Percentiles rank a stretch among this genome's conserved stretches.
Evolutionary conservation across 2,888 invertebrate genomes (phyloP).

Genomic region (Oxystoma pomonae): DNA sequence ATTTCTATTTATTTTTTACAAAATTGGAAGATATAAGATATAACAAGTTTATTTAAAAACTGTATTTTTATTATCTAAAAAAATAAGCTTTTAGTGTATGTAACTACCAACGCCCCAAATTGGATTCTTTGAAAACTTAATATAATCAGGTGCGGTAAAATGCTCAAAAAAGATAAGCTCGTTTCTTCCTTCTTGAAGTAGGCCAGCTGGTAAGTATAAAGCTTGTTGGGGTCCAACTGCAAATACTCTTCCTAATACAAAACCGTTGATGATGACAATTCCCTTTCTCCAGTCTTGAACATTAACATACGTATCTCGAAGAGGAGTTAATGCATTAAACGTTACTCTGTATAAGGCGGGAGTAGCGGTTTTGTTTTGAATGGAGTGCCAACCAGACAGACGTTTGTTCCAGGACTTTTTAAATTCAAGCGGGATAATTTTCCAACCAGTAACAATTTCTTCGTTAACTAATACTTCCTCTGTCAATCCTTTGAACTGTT

Average conservation of each 20-base stretch:
- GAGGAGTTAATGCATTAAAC: constrained; percentile 27
- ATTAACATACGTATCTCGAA: constrained; percentile 75
- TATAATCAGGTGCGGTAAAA: constrained; percentile 31
- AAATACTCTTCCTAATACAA: constrained; percentile 80
- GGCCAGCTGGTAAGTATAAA: constrained; percentile 74
- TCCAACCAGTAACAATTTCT: constrained; percentile 42
- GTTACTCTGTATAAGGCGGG: constrained; percentile 53
- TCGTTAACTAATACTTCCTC: constrained; percentile 45
- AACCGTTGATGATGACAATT: constrained; percentile 75
- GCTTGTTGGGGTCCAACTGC: constrained; percentile 75
- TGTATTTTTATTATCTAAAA: too few species aligned
- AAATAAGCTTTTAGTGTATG: constrained; percentile 18
- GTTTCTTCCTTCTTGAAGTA: constrained; percentile 52
- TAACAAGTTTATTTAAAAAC: too few species aligned
- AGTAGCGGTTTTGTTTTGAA: constrained; percentile 55
- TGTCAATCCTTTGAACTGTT: constrained; percentile 41
- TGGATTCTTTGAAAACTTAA: constrained; percentile 34
- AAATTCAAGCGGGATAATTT: constrained; percentile 50
- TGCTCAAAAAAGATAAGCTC: constrained; percentile 43
- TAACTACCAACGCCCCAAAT: constrained; percentile 28
- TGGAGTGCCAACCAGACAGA: constrained; percentile 56
- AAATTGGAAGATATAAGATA: too few species aligned
- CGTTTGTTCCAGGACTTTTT: constrained; percentile 44
- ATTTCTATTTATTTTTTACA: too few species aligned
- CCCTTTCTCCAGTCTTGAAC: constrained; percentile 84